Evolutionary conservation across 1,140 invertebrate genomes (phyloP), one percentile per base, ranked within the genome.

Genomic region (Parasteatoda tepidariorum): DNA sequence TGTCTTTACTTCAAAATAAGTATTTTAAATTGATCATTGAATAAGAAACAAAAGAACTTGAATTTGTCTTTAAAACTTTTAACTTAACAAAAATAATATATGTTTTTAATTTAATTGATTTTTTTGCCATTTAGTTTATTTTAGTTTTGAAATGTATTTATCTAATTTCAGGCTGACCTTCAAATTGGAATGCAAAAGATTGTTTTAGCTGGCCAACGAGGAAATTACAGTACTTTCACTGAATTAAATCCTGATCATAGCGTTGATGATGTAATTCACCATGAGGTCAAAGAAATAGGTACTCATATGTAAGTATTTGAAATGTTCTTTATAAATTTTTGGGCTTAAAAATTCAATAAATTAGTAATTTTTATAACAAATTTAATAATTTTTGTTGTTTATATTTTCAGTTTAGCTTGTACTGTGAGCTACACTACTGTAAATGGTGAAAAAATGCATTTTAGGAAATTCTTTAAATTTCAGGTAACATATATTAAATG

Each of bases 221-320:
- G 91, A 92, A 87, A 92, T 85, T 89, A 92, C 34, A 88, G 89
- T 22, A 84, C 89, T 3, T 91, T 93, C 61, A 89, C 91, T 81
- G 91, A 93, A 87, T 90, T 98, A 31, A 90, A 91, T 75, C 93
- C 95, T n/a, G 94, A 95, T 87, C 92, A 94, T 87, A 98, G 95
- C 26, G 91, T 98, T 18, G 96, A 98, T 90, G 94, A 97, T 90
- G 94, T 99, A 22, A 97, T 99, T 88, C 94, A 97, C 88, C 96
- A 99, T 91, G 97, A 99, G 92, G 96, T 99, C 5, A 99, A 98
- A 90, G 98, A 99, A 91, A 93, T 97, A 86, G 97, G 97, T 34
- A 96, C 95, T 61, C 97, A 99, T 87, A 98, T 99, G 93, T 96
- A 91, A 90, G 92, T 86, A 41, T 48, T 48, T 2, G 9, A 48